phyloP scores from a whole-genome alignment of 2,113 vertebrate genomes.

The Acanthisitta chloris region DNA sequence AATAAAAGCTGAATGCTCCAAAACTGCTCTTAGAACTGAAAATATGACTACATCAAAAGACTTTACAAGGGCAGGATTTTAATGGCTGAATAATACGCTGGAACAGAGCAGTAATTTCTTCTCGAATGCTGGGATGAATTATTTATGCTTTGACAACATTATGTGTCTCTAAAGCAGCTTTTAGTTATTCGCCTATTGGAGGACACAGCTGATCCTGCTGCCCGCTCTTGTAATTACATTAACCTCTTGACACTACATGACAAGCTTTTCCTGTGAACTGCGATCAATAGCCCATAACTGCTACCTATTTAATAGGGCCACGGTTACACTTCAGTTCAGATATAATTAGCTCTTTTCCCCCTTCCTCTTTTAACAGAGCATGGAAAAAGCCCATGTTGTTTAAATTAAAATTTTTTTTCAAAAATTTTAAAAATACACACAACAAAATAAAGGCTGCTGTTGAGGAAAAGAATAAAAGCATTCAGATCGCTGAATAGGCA shows the following conservation, averaged over 20 bases:
- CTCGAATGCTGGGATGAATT: slow-evolving; percentile 80
- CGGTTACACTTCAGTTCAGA: slow-evolving; percentile 76
- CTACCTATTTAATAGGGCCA: slow-evolving; percentile 76
- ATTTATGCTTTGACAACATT: slow-evolving; percentile 88
- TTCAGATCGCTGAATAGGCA: neutral
- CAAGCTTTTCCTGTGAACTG: slow-evolving; percentile 80
- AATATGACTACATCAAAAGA: slow-evolving; percentile 77
- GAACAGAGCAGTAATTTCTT: slow-evolving; percentile 79
- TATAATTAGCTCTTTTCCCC: slow-evolving; percentile 76
- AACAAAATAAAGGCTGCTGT: slow-evolving; percentile 40
- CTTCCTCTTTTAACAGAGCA: slow-evolving; percentile 48
- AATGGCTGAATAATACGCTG: slow-evolving; percentile 82
- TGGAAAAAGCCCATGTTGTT: slow-evolving; percentile 33
- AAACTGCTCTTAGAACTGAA: slow-evolving; percentile 72
- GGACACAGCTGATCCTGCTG: slow-evolving; percentile 82
- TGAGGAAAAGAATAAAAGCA: slow-evolving; percentile 28
- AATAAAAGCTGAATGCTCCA: slow-evolving; percentile 69
- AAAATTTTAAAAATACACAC: slow-evolving; percentile 1
- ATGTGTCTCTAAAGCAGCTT: slow-evolving; percentile 84
- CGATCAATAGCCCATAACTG: slow-evolving; percentile 84
- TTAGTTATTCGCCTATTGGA: slow-evolving; percentile 80
- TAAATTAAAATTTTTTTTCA: slow-evolving; percentile 29
- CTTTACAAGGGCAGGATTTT: slow-evolving; percentile 79
- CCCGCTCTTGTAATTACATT: slow-evolving; percentile 87
- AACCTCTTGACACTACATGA: slow-evolving; percentile 85